phyloP scores from a whole-genome alignment of 2,113 vertebrate genomes.

The Patagioenas fasciata region DNA sequence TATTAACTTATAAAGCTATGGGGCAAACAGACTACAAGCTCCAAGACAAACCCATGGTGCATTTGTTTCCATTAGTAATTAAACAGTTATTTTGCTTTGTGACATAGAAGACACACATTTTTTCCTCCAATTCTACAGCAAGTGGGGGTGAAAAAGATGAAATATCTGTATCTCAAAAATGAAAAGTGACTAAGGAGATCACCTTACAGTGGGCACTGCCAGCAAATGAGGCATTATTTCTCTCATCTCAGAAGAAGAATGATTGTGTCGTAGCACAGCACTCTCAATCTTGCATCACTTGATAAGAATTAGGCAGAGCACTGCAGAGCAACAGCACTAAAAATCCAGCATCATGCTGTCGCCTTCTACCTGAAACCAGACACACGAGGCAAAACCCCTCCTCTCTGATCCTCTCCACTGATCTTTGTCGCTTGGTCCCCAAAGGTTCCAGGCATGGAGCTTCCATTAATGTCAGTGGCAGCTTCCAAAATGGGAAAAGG shows the following conservation, averaged over 20 bases:
- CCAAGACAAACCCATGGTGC: not conserved
- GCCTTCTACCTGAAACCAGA: not conserved
- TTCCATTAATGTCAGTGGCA: not conserved
- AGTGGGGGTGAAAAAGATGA: not conserved
- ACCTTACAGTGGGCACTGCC: not conserved
- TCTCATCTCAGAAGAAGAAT: not conserved
- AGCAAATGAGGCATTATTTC: not conserved
- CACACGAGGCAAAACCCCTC: not conserved
- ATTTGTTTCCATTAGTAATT: conserved; percentile 32
- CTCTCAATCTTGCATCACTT: not conserved
- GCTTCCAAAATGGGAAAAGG: not conserved
- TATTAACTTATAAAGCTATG: conserved; percentile 8
- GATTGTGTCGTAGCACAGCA: not conserved
- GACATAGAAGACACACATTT: not conserved
- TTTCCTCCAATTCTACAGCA: not conserved
- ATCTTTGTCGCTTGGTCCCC: not conserved
- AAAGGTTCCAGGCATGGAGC: not conserved
- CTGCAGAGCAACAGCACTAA: not conserved
- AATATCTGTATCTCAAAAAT: not conserved
- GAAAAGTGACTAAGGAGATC: not conserved
- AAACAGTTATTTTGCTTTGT: not conserved
- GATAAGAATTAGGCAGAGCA: not conserved
- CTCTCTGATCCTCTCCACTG: not conserved
- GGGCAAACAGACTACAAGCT: conserved; percentile 22
- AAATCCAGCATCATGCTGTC: not conserved